Conservation (phyloP, 2,888 invertebrate species). For the Stictocephala bisonia region DNA sequence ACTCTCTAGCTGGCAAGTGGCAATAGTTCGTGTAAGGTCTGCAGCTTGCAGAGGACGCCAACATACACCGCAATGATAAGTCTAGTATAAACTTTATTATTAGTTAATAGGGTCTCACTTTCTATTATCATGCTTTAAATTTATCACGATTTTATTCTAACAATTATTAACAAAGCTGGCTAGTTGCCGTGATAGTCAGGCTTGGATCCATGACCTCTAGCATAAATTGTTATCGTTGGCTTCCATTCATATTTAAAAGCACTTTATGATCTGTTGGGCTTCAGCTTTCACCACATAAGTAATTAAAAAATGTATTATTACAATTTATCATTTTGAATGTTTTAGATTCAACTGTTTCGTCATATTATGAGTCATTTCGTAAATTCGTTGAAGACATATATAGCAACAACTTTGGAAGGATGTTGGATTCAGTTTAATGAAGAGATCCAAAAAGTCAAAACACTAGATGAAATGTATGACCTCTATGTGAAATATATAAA, state of each 20-base stretch:
- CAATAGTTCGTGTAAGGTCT: neutral
- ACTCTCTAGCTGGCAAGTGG: too few relatives aligned
- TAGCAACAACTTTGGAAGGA: constrained; percentile 37
- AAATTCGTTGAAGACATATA: constrained; percentile 28
- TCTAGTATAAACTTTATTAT: neutral
- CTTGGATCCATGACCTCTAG: too few relatives aligned
- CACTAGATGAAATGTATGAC: constrained; percentile 26
- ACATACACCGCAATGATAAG: too few relatives aligned
- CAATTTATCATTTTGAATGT: neutral
- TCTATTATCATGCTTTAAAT: neutral
- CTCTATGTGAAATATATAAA: constrained; percentile 31
- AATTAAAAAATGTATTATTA: neutral
- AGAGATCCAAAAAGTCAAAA: constrained; percentile 22
- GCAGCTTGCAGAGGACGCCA: neutral
- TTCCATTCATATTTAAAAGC: too few relatives aligned
- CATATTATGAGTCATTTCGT: constrained; percentile 47
- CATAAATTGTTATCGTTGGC: too few relatives aligned
- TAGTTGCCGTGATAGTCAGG: too few relatives aligned
- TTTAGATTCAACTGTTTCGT: constrained; percentile 43
- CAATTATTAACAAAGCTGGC: too few relatives aligned
- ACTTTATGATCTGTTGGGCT: neutral
- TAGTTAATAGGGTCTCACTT: neutral
- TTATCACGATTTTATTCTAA: too few relatives aligned
- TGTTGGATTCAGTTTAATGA: constrained; percentile 40
- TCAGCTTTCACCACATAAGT: neutral